These are phyloP conservation scores for Megaleporinus macrocephalus DNA, from an alignment of 2,113 vertebrate species.

Conservation along the genomic window DNA sequence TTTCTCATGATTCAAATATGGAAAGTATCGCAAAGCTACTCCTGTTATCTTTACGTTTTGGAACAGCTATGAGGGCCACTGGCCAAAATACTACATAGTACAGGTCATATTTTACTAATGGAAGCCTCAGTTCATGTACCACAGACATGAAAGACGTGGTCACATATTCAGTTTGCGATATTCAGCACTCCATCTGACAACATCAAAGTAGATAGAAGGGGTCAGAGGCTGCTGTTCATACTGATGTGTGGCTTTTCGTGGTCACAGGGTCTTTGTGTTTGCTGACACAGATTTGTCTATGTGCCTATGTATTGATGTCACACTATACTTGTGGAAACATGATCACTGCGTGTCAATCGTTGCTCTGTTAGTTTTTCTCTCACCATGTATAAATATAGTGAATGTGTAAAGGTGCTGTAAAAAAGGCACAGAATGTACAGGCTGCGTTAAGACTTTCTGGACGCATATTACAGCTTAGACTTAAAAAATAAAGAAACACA, in stretches of 20 bases:
- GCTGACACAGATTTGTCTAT: background rate
- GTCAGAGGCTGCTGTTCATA: background rate
- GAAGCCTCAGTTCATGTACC: too few relatives aligned
- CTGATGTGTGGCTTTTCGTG: slow-evolving; percentile 10
- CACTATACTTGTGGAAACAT: slow-evolving; percentile 16
- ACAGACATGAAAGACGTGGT: too few relatives aligned
- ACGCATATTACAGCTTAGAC: background rate
- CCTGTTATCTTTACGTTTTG: too few relatives aligned
- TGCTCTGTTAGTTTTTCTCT: background rate
- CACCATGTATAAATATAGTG: slow-evolving; percentile 18
- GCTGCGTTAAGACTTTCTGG: background rate
- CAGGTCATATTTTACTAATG: too few relatives aligned
- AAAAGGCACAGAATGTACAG: slow-evolving; percentile 31
- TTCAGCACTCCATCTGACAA: background rate
- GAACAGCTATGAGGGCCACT: too few relatives aligned
- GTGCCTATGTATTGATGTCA: slow-evolving; percentile 40
- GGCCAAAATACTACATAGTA: too few relatives aligned
- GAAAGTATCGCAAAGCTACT: too few relatives aligned
- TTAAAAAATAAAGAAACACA: background rate
- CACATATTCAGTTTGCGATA: too few relatives aligned
- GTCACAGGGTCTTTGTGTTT: slow-evolving; percentile 25
- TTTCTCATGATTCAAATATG: too few relatives aligned
- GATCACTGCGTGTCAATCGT: slow-evolving; percentile 20
- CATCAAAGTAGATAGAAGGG: background rate
- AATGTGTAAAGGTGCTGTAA: slow-evolving; percentile 25